phyloP scores from a whole-genome alignment of 2,113 vertebrate species.

The Pithys albifrons region DNA sequence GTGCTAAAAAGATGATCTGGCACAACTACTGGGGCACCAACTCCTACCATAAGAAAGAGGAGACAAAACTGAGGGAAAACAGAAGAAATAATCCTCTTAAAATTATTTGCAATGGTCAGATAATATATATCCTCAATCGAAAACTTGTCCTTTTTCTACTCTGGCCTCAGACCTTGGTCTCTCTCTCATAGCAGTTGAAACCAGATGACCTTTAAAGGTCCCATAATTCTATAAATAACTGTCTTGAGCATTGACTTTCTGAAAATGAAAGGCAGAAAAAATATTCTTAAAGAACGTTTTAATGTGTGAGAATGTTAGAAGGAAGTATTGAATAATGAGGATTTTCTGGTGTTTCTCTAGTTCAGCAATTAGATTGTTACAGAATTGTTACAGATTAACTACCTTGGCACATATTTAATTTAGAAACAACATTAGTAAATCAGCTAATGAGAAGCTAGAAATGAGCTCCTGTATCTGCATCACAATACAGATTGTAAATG shows the following conservation, averaged over 20 bases:
- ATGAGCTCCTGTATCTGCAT: background rate
- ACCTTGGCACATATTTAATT: background rate
- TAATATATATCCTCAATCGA: background rate
- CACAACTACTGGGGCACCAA: background rate
- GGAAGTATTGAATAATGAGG: background rate
- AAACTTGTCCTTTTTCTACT: background rate
- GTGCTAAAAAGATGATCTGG: background rate
- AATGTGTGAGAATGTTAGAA: background rate
- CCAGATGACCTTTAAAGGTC: background rate
- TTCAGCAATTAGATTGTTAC: background rate
- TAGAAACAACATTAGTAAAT: background rate
- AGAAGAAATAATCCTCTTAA: background rate
- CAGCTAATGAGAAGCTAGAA: background rate
- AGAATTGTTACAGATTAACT: too few relatives aligned
- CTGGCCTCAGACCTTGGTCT: background rate
- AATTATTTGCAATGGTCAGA: background rate
- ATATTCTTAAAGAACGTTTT: background rate
- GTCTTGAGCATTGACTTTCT: background rate
- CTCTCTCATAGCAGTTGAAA: background rate
- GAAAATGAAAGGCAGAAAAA: background rate
- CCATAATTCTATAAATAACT: background rate
- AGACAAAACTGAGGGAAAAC: background rate
- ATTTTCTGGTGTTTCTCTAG: background rate
- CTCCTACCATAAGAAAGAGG: background rate
- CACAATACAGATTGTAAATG: background rate